Percentiles rank a stretch among this genome's conserved stretches.
These are phyloP conservation scores for Trichogramma pretiosum DNA, from an alignment of 1,140 invertebrate species.

Conservation along the genomic window DNA sequence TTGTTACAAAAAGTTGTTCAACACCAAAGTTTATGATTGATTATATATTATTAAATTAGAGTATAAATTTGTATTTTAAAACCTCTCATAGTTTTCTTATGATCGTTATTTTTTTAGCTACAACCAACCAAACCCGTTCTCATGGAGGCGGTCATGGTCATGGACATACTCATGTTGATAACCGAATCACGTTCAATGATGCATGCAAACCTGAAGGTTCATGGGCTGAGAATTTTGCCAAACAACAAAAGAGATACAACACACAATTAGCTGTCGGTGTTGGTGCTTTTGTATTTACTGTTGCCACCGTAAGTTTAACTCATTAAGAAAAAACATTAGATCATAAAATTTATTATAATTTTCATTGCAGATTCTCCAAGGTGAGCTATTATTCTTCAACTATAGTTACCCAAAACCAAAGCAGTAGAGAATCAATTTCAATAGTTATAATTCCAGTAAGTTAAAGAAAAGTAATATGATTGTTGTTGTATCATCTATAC, in stretches of 20 bases:
- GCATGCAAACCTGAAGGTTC: conserved; percentile 62
- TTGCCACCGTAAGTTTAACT: conserved; percentile 50
- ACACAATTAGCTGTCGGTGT: conserved; percentile 54
- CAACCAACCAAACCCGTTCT: too few species aligned
- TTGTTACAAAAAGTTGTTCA: too few species aligned
- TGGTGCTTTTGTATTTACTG: conserved; percentile 45
- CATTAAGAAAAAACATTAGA: background rate
- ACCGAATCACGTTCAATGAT: conserved; percentile 60
- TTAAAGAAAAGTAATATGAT: too few species aligned
- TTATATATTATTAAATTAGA: too few species aligned
- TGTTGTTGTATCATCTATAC: too few species aligned
- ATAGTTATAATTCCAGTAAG: conserved; percentile 2
- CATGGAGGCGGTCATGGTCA: too few species aligned
- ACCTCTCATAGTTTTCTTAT: too few species aligned
- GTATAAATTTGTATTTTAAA: too few species aligned
- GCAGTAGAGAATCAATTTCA: background rate
- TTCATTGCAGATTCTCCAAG: conserved; percentile 1
- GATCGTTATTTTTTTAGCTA: too few species aligned
- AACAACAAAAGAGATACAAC: conserved; percentile 60
- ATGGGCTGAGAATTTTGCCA: conserved; percentile 60
- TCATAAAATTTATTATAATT: background rate
- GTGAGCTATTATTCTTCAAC: conserved; percentile 6
- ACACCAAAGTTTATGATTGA: too few species aligned
- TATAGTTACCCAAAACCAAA: background rate
- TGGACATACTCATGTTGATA: conserved; percentile 25